Evolutionary conservation across 2,888 invertebrate species (phyloP), one percentile per base, ranked within the genome.

Genomic region (Ethmia dodecea): DNA sequence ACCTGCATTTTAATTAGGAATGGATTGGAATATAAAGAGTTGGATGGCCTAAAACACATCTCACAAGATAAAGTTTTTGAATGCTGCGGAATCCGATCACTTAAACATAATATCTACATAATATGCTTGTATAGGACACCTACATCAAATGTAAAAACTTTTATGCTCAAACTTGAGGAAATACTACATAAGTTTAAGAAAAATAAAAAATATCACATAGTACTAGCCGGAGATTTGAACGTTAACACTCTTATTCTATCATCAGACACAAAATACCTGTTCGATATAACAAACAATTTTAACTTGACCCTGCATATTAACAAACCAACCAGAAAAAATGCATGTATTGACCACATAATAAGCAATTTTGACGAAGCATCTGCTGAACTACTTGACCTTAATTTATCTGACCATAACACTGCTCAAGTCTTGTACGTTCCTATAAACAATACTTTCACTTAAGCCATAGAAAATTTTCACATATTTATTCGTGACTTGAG

Each of bases 181-280:
- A 2, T 33, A 3, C 8, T 34, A 4, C 28, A 34, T 15, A 28
- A 34, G 4, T 28, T 12, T 9, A 6, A 13, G 8, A 24, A 15
- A 18, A 30, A 33, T n/a, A 4, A 13, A 1, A 38, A 34, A 10
- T 13, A 10, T 12, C 8, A 13, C 1, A 28, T 33, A 11, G 12
- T 38, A 12, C 8, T 37, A 5, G 25, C 33, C 8, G 37, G 37
- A 0, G 37, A 37, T 12, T 15, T 37, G 6, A 37, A 37, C 27
- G 33, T 33, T 11, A 38, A 38, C n/a, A 38, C 30, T 8, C n/a
- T 38, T 4, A 16, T 11, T 3, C 3, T 5, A 3, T 9, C n/a
- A 2, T 13, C 18, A 16, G n/a, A n/a, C 10, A 12, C 28, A 2
- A 29, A 14, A 11, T 4, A 27, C 3, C 25, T 37, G 12, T 10